Conservation (phyloP, 2,888 invertebrate species). For the Dasysyrphus tricinctus region DNA sequence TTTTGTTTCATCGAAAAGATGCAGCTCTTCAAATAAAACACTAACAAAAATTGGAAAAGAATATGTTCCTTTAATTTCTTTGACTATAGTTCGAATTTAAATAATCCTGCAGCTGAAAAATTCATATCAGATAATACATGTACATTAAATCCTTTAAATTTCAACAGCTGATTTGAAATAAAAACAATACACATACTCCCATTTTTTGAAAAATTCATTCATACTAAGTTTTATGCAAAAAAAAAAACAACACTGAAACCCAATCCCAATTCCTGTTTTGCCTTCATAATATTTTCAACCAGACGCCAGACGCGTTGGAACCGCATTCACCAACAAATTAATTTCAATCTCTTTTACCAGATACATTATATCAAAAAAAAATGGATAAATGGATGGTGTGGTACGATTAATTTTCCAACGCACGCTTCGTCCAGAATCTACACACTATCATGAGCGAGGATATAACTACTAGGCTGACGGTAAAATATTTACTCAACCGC, state of each 20-base stretch:
- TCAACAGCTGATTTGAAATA: too few relatives aligned
- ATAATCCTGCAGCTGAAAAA: too few relatives aligned
- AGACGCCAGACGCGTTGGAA: conserved; percentile 47
- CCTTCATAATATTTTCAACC: not conserved
- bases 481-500: conserved; percentile 71
- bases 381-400: conserved; percentile 52
- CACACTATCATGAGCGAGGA: conserved; percentile 35
- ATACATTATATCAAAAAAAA: not conserved
- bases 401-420: conserved; percentile 55
- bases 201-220: too few relatives aligned
- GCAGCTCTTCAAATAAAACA: too few relatives aligned
- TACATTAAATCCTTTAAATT: too few relatives aligned
- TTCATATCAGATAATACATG: too few relatives aligned
- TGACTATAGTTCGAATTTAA: too few relatives aligned
- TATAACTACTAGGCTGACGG: conserved; percentile 61
- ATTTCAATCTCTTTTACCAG: conserved; percentile 66
- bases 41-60: too few relatives aligned
- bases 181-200: too few relatives aligned
- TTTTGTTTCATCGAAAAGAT: too few relatives aligned
- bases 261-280: not conserved
- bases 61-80: too few relatives aligned
- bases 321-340: conserved; percentile 68
- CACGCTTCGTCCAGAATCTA: conserved; percentile 47
- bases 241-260: not conserved
- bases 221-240: not conserved